A percentile compares a stretch with the other conserved stretches of the same genome.
Evolutionary conservation across 2,113 vertebrate genomes (phyloP).

Genomic region (Origma solitaria): DNA sequence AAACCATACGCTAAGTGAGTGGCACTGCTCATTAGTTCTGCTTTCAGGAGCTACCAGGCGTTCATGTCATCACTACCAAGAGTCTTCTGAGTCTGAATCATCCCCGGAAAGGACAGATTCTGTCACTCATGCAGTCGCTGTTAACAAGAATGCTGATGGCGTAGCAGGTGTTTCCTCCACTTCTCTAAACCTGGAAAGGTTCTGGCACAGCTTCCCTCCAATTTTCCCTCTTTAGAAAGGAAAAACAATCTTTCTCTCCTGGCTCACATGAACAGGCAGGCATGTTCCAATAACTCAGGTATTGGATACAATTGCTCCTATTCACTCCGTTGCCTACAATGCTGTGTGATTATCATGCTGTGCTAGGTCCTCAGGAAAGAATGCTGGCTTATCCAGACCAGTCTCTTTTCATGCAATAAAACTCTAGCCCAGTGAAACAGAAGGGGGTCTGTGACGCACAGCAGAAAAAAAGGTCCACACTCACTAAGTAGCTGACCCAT

Average conservation of each 20-base stretch:
- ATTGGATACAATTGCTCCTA: not conserved
- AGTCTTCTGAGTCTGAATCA: constrained; percentile 68
- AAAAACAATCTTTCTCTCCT: constrained; percentile 37
- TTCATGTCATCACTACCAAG: constrained; percentile 58
- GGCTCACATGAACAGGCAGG: constrained; percentile 7
- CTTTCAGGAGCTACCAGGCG: constrained; percentile 58
- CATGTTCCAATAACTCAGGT: constrained; percentile 29
- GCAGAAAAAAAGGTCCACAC: not conserved
- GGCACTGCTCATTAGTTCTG: constrained; percentile 68
- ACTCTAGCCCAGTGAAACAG: not conserved
- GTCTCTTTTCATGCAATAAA: not conserved
- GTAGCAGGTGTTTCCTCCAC: constrained; percentile 65
- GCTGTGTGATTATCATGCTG: not conserved
- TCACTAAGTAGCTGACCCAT: not conserved
- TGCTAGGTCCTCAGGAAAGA: not conserved
- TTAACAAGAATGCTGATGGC: constrained; percentile 58
- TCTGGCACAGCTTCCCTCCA: constrained; percentile 41
- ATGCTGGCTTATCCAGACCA: not conserved
- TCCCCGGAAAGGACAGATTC: constrained; percentile 65
- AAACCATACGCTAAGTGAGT: constrained; percentile 64
- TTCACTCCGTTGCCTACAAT: not conserved
- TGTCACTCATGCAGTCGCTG: constrained; percentile 43
- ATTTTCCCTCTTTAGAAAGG: constrained; percentile 45
- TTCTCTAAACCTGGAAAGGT: constrained; percentile 67
- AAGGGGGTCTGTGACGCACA: not conserved